Evolutionary conservation across 2,888 invertebrate species (phyloP).

Genomic region (Lithophane semibrunnea): DNA sequence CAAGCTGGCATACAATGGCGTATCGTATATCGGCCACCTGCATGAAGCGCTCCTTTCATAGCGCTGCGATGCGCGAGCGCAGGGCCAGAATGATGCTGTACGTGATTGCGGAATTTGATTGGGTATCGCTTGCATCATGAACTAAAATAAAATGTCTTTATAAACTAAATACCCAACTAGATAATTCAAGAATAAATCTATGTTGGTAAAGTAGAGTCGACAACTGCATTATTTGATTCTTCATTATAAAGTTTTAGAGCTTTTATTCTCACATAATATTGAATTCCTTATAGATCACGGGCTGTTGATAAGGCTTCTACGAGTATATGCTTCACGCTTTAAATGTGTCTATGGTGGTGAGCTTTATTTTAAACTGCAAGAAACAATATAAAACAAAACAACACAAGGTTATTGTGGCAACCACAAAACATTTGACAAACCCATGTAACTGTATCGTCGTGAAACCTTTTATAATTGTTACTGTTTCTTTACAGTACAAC

Average conservation of each 20-base stretch:
- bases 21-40: slow-evolving; percentile 90
- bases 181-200: background rate
- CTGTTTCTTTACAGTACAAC: slow-evolving; percentile 38
- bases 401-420: slow-evolving; percentile 7
- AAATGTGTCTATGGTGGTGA: background rate
- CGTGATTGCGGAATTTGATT: slow-evolving; percentile 50
- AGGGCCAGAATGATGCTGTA: slow-evolving; percentile 53
- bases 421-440: slow-evolving; percentile 38
- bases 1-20: slow-evolving; percentile 82
- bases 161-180: too few species aligned
- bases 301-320: background rate
- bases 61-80: slow-evolving; percentile 61
- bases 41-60: slow-evolving; percentile 81
- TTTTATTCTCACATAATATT: background rate
- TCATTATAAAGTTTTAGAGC: background rate
- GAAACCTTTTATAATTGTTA: slow-evolving; percentile 56
- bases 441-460: slow-evolving; percentile 65
- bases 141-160: background rate
- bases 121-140: slow-evolving; percentile 37
- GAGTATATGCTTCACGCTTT: background rate
- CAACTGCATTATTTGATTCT: background rate
- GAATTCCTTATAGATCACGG: background rate
- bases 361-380: background rate
- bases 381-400: slow-evolving; percentile 10
- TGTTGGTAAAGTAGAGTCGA: background rate